Conservation (phyloP, 2,888 invertebrate species). For the Drosophila suboccidentalis region DNA sequence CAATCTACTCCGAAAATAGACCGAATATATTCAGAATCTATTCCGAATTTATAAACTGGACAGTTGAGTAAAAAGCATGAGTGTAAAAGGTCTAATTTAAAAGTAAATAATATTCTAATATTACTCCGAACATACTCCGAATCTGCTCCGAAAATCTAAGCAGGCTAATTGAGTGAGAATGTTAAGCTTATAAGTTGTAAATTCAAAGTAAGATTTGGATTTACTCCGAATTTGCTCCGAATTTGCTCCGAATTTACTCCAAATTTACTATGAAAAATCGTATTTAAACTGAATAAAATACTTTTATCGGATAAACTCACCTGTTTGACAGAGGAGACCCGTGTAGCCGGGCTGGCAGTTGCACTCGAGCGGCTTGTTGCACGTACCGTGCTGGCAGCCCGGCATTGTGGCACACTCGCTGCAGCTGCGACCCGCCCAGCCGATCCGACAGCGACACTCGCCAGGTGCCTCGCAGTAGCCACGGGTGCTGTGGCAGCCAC, state of each 20-base stretch:
- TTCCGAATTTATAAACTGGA: no score
- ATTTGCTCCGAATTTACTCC: constrained; percentile 43
- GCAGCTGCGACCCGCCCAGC: constrained; percentile 95
- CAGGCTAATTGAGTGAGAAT: not conserved
- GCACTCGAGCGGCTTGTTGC: constrained; percentile 95
- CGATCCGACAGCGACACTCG: constrained; percentile 95
- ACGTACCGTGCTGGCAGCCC: constrained; percentile 96
- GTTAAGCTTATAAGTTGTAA: no score
- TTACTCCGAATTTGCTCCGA: no score
- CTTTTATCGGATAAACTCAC: constrained; percentile 87
- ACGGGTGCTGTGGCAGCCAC: constrained; percentile 93
- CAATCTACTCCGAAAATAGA: not conserved
- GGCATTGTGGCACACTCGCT: constrained; percentile 95
- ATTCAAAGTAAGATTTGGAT: no score
- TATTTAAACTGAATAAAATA: no score
- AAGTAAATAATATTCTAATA: not conserved
- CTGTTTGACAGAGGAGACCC: constrained; percentile 94
- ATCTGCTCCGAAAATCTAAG: not conserved
- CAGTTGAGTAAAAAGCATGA: no score
- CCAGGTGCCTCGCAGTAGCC: constrained; percentile 95
- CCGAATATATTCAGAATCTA: not conserved
- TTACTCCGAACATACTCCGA: not conserved
- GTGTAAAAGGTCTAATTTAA: no score
- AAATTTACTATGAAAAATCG: no score
- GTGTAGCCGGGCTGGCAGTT: constrained; percentile 96